Conservation (phyloP, 2,888 invertebrate species). For the Drosophila cognata region DNA sequence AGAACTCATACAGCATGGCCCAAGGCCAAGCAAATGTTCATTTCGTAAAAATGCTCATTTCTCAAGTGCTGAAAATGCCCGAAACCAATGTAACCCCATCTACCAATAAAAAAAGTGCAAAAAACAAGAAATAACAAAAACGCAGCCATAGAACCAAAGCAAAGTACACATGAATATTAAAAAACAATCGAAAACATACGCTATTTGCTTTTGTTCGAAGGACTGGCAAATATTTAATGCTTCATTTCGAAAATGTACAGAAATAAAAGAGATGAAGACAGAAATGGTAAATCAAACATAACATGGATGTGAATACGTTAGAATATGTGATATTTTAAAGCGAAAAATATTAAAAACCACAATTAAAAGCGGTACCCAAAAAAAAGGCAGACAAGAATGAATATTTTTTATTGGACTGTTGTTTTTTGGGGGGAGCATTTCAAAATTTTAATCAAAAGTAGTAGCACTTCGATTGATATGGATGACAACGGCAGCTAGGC, state of each 20-base stretch:
- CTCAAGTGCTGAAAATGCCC: constrained; percentile 68
- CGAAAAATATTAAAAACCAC: constrained; percentile 72
- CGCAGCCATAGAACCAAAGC: constrained; percentile 1
- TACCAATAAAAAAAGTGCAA: neutral
- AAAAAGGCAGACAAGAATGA: constrained; percentile 26
- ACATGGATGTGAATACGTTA: constrained; percentile 40
- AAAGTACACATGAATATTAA: constrained; percentile 66
- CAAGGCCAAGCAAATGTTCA: constrained; percentile 74
- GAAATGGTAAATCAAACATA: constrained; percentile 54
- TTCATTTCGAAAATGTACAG: constrained; percentile 58
- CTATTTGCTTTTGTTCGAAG: constrained; percentile 63
- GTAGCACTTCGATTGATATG: constrained; percentile 82
- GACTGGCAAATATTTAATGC: constrained; percentile 73
- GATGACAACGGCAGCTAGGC: constrained; percentile 44
- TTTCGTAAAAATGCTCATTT: constrained; percentile 74
- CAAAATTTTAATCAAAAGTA: constrained; percentile 82
- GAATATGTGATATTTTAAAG: constrained; percentile 25
- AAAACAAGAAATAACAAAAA: constrained; percentile 4
- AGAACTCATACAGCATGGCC: constrained; percentile 38
- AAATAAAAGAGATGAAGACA: neutral
- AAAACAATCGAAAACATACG: constrained; percentile 72
- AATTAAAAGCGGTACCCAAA: constrained; percentile 64
- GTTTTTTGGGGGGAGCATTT: constrained; percentile 25
- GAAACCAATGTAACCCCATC: constrained; percentile 42
- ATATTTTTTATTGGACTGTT: neutral